Conservation (phyloP, 2,113 vertebrate genomes). For the Piaya cayana region DNA sequence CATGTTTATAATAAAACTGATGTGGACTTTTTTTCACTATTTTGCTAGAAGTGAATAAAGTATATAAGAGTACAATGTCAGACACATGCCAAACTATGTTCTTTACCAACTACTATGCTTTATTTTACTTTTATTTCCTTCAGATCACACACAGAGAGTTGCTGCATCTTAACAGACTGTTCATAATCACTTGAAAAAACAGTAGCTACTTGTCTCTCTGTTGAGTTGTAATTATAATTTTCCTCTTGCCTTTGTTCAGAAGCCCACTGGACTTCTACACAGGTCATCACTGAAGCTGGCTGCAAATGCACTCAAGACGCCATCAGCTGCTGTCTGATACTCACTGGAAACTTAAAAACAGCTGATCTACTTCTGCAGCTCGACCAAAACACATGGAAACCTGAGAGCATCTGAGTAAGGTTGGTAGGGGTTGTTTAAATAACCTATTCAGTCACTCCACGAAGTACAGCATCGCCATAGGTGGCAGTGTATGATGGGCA, state of each 20-base stretch:
- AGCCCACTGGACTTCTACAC: background rate
- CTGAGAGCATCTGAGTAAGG: background rate
- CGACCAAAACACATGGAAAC: background rate
- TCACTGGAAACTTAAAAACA: background rate
- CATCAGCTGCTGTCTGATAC: background rate
- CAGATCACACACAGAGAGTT: background rate
- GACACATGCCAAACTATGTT: background rate
- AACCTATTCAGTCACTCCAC: background rate
- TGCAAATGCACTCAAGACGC: background rate
- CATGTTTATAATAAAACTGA: background rate
- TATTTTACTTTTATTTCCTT: background rate
- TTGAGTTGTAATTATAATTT: background rate
- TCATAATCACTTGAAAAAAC: background rate
- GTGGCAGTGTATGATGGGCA: accelerated
- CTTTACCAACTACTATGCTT: background rate
- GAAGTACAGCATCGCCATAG: background rate
- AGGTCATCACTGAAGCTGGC: background rate
- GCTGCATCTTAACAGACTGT: background rate
- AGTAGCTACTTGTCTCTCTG: background rate
- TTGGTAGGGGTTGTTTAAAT: background rate
- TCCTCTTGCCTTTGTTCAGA: background rate
- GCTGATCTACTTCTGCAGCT: background rate
- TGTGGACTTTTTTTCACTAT: background rate
- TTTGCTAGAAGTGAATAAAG: background rate
- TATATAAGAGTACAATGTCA: background rate